A percentile compares a stretch with the other conserved stretches of the same genome.
Evolutionary conservation across 2,113 vertebrate genomes (phyloP).

Genomic region (Ibidorhyncha struthersii): DNA sequence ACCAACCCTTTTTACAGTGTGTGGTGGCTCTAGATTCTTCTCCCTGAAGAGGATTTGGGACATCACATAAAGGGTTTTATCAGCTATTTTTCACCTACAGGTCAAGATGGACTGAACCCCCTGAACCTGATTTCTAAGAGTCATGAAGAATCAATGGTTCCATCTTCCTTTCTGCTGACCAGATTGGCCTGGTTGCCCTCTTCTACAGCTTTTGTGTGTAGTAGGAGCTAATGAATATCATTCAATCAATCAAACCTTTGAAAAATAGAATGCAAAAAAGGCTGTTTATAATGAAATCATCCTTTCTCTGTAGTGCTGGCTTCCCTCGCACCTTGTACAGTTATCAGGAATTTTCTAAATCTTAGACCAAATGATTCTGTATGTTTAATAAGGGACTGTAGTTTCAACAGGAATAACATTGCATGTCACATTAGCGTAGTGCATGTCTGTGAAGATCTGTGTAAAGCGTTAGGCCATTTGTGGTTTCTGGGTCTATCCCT

Average conservation of each 20-base stretch:
- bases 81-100: background rate
- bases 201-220: background rate
- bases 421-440: fast-evolving
- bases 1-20: background rate
- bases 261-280: background rate
- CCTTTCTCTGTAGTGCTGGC: background rate
- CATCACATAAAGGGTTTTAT: background rate
- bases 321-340: background rate
- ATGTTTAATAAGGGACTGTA: background rate
- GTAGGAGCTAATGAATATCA: background rate
- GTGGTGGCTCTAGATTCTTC: background rate
- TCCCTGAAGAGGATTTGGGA: background rate
- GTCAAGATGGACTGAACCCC: background rate
- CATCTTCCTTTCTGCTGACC: background rate
- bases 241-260: background rate
- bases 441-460: fast-evolving
- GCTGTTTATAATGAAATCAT: background rate
- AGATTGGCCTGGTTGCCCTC: background rate
- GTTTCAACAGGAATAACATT: background rate
- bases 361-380: background rate
- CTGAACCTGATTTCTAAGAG: background rate
- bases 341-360: background rate
- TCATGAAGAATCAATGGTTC: background rate
- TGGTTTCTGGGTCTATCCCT: background rate
- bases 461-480: fast-evolving